Conservation (phyloP, 2,113 vertebrate species). For the Oncorhynchus masou region DNA sequence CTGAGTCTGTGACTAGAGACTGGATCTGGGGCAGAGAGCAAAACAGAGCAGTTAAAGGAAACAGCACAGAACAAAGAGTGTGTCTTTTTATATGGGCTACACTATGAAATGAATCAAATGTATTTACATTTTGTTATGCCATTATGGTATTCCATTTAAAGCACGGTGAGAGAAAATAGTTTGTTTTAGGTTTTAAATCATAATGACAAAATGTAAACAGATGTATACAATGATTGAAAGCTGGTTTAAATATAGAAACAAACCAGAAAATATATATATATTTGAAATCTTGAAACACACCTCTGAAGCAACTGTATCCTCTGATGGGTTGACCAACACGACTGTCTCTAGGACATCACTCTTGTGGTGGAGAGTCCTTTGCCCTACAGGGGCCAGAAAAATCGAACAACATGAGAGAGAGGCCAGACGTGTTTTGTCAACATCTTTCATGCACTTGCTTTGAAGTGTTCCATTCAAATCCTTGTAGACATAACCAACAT, state of each 20-base stretch:
- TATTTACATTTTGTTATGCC: background rate
- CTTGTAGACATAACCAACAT: background rate
- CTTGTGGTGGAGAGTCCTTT: conserved; percentile 91
- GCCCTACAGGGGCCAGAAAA: conserved; percentile 75
- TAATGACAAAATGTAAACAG: background rate
- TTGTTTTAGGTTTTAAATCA: background rate
- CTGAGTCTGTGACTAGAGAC: conserved; percentile 84
- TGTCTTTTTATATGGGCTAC: background rate
- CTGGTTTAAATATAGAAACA: too few relatives aligned
- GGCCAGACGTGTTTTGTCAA: background rate
- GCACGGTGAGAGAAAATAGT: background rate
- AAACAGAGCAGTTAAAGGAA: conserved; percentile 34
- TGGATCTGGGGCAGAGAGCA: conserved; percentile 77
- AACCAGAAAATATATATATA: background rate
- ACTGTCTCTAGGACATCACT: conserved; percentile 90
- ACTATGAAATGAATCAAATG: background rate
- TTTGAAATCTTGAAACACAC: conserved; percentile 56
- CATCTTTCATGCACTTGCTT: background rate
- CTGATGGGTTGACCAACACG: conserved; percentile 90
- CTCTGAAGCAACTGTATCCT: conserved; percentile 84
- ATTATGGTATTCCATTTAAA: background rate
- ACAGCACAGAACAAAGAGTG: background rate
- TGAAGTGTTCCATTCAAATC: background rate
- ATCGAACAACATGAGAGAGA: conserved; percentile 27
- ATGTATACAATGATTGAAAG: background rate